Base-by-base conservation (phyloP, 2,888 invertebrate genomes). In the Cecidostiba fungosa region DNA sequence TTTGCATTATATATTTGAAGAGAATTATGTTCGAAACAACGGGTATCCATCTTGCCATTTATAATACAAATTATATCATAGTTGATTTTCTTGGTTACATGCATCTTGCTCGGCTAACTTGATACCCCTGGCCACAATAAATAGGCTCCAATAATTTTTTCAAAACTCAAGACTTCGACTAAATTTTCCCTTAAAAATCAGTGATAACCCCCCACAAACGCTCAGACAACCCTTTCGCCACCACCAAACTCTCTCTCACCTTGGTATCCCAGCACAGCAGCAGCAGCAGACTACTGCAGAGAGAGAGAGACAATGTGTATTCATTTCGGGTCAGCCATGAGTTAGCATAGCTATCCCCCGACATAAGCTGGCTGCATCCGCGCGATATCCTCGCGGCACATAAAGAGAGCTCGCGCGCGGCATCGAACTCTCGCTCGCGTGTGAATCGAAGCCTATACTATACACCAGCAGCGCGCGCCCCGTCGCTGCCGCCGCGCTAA, bases 321-420 rank as follows among this genome's bases (percentile, higher is more conserved):
- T 81, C 73, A 81, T 81, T 81, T 81, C 62, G 19, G 81, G 81
- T 47, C 62, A 62, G 29, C 6, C 72, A 59, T 80, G 70, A 80
- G 72, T 59, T 59, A 26, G 36, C 72, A 47, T n/a, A 32, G 23
- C 54, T 59, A 43, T 73, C 72, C 43, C 29, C 23, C 69, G 47
- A 32, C 76, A 36, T 76, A 59, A 47, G 77, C 77, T 50, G 6
- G 43, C 59, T 43, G 77, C 43, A 32, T 62, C 19, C 50, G 59
- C 62, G 77, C 36, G 32, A 62, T 43, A 74, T 84, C 79, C 85
- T 36, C 72, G 72, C 36, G n/a, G 32, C 32, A 36, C 54, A 74
- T 50, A 47, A 74, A 74, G 74, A 74, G 32, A 26, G 32, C 6
- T 12, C 19, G 70, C 36, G 36, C 14, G 43, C 73, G 73, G 73